Base-by-base conservation (phyloP, 2,797 vertebrate species). In the Acipenser transmontanus region DNA sequence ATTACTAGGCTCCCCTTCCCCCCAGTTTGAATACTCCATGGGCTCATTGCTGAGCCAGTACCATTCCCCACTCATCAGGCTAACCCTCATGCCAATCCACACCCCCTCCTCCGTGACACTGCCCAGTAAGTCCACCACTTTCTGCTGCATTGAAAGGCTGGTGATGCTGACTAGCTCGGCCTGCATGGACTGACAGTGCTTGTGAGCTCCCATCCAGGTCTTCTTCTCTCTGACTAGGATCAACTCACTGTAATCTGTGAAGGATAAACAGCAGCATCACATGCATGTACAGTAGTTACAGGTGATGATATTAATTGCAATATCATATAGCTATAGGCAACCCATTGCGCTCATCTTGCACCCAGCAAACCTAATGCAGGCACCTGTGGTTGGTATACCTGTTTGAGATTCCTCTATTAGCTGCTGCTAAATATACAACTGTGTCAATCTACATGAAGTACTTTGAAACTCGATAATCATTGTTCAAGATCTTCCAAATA, bases 71-170 rank as follows among this genome's bases (percentile, higher is more conserved):
- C 61, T 77, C 51, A 54, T 9, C 1, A 85, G 73, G 70, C 73
- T 77, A 0, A 78, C 80, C 0, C 87, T 79, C 74, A 88, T 65
- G 48, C 86, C 82, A 9, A 91, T 81, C 89, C 89, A 91, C 6
- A 68, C 73, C 0, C 69, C 7, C 6, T 67, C 73, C 0, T 69
- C 7, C 49, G 14, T 7, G 0, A 12, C 50, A 20, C n/a, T 11
- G 0, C 0, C 0, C 0, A 84, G 14, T 7, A 49, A 67, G 0
- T 1, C 0, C 49, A 52, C 62, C 54, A 85, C 14, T 0, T 70
- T 66, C 0, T 2, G 1, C 60, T 74, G 73, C 0, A 69, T 3
- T 0, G 1, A 5, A 0, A 8, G 0, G 0, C 8, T 1, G 9
- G 72, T 47, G 47, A 87, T 20, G 69, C 74, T 84, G 59, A 78